Evolutionary conservation across 2,888 invertebrate genomes (phyloP).

Genomic region (Catocala fraxini): DNA sequence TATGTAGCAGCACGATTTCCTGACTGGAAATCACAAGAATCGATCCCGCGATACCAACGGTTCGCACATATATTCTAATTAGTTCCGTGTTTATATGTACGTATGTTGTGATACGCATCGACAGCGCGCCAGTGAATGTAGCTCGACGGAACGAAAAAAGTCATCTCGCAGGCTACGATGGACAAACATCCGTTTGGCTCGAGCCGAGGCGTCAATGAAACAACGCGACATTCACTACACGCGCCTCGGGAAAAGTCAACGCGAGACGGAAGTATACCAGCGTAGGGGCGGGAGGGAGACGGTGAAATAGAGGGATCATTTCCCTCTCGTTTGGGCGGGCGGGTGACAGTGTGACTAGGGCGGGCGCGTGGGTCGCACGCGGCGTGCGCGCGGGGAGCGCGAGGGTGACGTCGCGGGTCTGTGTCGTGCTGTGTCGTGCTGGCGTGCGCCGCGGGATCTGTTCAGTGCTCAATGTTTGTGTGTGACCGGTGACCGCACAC

Average conservation of each 20-base stretch:
- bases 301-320: constrained; percentile 66
- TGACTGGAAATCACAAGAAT: too few relatives aligned
- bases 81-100: too few relatives aligned
- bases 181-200: constrained; percentile 58
- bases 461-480: constrained; percentile 11
- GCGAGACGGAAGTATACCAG: constrained; percentile 54
- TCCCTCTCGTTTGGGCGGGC: constrained; percentile 80
- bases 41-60: too few relatives aligned
- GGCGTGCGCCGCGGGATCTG: background rate
- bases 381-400: constrained; percentile 35
- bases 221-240: constrained; percentile 72
- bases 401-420: constrained; percentile 29
- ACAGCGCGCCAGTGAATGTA: background rate
- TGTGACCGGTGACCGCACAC: background rate
- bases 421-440: constrained; percentile 11
- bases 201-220: constrained; percentile 77
- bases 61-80: too few relatives aligned
- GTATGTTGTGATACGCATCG: constrained; percentile 10
- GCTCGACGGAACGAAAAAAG: constrained; percentile 21
- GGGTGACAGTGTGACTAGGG: constrained; percentile 67
- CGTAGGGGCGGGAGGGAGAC: constrained; percentile 54
- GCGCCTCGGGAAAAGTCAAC: constrained; percentile 61
- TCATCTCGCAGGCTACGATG: constrained; percentile 30
- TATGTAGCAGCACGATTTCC: too few relatives aligned
- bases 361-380: constrained; percentile 57